These are phyloP conservation scores for Noctua fimbriata DNA, from an alignment of 2,888 invertebrate genomes.

Conservation along the genomic window DNA sequence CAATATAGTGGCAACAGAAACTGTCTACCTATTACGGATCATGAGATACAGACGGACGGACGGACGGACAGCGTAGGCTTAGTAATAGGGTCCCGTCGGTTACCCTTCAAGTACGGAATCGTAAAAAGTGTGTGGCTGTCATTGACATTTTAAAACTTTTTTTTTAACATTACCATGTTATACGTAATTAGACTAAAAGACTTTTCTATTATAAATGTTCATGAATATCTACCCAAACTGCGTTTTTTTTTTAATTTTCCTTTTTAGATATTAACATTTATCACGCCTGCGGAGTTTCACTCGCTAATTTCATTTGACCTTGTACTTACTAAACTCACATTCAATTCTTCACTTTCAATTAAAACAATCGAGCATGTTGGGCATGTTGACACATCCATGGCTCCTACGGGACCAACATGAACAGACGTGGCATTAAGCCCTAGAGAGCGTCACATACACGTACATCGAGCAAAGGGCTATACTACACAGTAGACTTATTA, in stretches of 20 bases:
- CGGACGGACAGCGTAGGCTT: too few species aligned
- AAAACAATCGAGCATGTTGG: slow-evolving; percentile 36
- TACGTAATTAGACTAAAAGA: neutral
- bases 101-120: too few species aligned
- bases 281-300: neutral
- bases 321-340: neutral
- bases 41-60: too few species aligned
- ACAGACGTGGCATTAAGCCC: slow-evolving; percentile 44
- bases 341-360: slow-evolving; percentile 23
- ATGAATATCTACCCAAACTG: neutral
- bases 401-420: slow-evolving; percentile 35
- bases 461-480: neutral
- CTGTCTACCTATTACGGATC: too few species aligned
- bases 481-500: neutral
- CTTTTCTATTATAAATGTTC: neutral
- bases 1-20: too few species aligned
- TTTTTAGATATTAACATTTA: neutral
- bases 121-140: too few species aligned
- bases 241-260: neutral
- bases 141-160: too few species aligned
- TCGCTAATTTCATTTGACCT: neutral
- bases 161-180: too few species aligned
- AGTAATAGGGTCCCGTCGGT: too few species aligned
- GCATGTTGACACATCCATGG: slow-evolving; percentile 30
- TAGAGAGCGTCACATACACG: slow-evolving; percentile 26